These are phyloP conservation scores for Hydra vulgaris DNA, from an alignment of 30 jellyfish, hydroid and myxozoan species.

Conservation along the genomic window DNA sequence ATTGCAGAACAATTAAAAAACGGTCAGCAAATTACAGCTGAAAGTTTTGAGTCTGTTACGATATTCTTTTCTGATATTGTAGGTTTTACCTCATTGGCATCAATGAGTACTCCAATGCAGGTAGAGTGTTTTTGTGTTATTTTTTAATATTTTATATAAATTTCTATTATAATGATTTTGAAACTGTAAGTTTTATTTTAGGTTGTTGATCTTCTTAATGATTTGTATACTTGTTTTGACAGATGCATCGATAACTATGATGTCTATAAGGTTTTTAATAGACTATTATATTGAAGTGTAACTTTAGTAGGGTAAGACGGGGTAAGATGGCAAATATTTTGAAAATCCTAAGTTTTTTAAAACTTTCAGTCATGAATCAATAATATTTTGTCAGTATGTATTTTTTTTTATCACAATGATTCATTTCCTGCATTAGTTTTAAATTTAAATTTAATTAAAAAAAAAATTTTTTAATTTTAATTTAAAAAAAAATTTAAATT, in stretches of 20 bases:
- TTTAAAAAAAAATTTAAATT: no score
- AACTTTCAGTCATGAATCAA: no score
- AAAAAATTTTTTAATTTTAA: no score
- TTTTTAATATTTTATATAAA: neutral
- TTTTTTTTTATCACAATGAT: no score
- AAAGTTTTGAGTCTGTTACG: slow-evolving; percentile 83
- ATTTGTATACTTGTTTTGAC: slow-evolving; percentile 80
- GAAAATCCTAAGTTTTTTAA: no score
- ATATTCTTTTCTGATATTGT: slow-evolving; percentile 93
- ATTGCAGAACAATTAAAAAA: slow-evolving; percentile 83
- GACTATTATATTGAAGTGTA: no score
- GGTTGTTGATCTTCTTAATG: slow-evolving; percentile 94
- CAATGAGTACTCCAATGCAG: slow-evolving; percentile 95
- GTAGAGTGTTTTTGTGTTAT: slow-evolving; percentile 29
- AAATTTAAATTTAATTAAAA: no score
- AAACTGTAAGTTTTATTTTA: neutral
- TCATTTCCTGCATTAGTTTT: no score
- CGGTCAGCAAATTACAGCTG: slow-evolving; percentile 84
- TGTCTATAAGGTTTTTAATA: slow-evolving; percentile 68
- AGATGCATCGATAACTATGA: slow-evolving; percentile 80
- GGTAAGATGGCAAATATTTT: no score
- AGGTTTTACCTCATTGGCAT: slow-evolving; percentile 84
- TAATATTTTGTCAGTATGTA: no score
- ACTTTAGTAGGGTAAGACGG: no score
- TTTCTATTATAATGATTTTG: no score